Evolutionary conservation across 2,888 invertebrate species (phyloP).

Genomic region (Synergus itoensis): DNA sequence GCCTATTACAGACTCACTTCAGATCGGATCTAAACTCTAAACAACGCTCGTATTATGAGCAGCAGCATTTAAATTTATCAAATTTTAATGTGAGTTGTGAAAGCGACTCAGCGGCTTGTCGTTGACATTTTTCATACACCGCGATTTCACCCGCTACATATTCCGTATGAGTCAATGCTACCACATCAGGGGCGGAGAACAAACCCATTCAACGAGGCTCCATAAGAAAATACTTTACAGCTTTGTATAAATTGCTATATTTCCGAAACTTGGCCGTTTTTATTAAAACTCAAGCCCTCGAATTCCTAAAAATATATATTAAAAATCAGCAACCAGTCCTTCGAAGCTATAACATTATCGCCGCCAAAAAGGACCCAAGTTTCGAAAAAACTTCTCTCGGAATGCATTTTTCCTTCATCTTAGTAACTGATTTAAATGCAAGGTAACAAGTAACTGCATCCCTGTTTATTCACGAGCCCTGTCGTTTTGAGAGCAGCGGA

Average conservation of each 20-base stretch:
- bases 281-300: neutral
- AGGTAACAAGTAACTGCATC: slow-evolving; percentile 35
- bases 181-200: neutral
- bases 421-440: slow-evolving; percentile 35
- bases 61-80: slow-evolving; percentile 41
- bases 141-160: slow-evolving; percentile 39
- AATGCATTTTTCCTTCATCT: slow-evolving; percentile 36
- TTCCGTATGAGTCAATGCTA: slow-evolving; percentile 13
- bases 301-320: neutral
- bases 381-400: neutral
- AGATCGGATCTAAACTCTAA: slow-evolving; percentile 16
- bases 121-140: slow-evolving; percentile 26
- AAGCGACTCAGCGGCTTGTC: slow-evolving; percentile 31
- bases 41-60: slow-evolving; percentile 12
- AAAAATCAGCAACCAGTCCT: neutral
- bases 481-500: slow-evolving; percentile 47
- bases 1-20: slow-evolving; percentile 11
- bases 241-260: neutral
- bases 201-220: neutral
- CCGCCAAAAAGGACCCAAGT: neutral
- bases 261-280: neutral
- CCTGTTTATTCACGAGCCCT: slow-evolving; percentile 38
- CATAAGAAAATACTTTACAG: neutral
- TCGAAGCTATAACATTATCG: slow-evolving; percentile 24
- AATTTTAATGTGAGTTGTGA: slow-evolving; percentile 33